Conservation (phyloP, 2,797 vertebrate species). For the Mus spretus region DNA sequence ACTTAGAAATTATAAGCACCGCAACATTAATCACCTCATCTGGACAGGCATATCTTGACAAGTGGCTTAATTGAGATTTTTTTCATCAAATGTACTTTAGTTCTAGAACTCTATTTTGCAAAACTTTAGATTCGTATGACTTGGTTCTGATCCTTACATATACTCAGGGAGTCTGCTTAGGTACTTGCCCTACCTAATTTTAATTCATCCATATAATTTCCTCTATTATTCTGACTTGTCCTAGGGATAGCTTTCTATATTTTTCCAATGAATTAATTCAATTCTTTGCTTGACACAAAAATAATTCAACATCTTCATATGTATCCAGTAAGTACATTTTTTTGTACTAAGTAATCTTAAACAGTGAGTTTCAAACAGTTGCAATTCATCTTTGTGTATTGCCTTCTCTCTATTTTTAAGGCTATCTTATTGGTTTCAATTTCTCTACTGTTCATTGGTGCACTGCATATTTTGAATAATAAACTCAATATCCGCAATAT, state of each 20-base stretch:
- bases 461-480: conserved; percentile 72
- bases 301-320: not conserved
- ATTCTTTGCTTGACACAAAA: not conserved
- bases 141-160: not conserved
- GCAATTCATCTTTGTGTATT: not conserved
- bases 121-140: not conserved
- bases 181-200: not conserved
- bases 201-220: not conserved
- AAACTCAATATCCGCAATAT: conserved; percentile 68
- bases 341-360: not conserved
- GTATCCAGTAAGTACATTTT: not conserved
- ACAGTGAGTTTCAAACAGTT: not conserved
- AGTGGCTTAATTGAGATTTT: not conserved
- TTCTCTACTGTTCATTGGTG: conserved; percentile 51
- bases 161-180: not conserved
- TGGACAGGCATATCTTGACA: not conserved
- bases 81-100: not conserved
- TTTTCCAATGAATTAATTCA: not conserved
- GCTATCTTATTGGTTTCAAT: not conserved
- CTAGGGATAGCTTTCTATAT: not conserved
- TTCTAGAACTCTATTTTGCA: not conserved
- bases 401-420: not conserved
- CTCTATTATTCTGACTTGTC: not conserved
- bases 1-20: not conserved
- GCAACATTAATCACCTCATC: not conserved